These are phyloP conservation scores for Eilema griseolum DNA, from an alignment of 2,888 invertebrate species.

Conservation along the genomic window DNA sequence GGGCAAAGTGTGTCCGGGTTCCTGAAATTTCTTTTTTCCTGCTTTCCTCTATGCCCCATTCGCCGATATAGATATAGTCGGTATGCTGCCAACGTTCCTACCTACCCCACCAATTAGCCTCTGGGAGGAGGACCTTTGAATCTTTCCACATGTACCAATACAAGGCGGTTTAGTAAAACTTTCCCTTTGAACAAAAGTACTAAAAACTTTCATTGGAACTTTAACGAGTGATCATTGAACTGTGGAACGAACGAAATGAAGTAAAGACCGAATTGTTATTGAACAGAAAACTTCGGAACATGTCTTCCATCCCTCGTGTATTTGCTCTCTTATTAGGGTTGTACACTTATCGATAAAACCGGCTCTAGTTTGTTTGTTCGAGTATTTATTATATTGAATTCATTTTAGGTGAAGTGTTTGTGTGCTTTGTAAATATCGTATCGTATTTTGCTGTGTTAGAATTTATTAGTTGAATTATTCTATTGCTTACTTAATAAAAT, in stretches of 20 bases:
- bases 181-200: conserved; percentile 15
- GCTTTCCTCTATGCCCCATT: not conserved
- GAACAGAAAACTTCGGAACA: conserved; percentile 42
- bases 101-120: not conserved
- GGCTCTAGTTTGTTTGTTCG: conserved; percentile 7
- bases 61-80: not conserved
- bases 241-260: conserved; percentile 38
- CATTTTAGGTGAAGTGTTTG: not conserved
- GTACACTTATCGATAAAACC: conserved; percentile 32
- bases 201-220: conserved; percentile 33
- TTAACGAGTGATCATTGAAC: conserved; percentile 42
- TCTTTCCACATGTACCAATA: not conserved
- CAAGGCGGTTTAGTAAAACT: not conserved
- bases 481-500: not conserved
- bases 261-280: conserved; percentile 33
- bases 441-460: not conserved
- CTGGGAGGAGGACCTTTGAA: too few relatives aligned
- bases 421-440: not conserved
- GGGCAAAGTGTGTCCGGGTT: not conserved
- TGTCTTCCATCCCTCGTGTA: conserved; percentile 23
- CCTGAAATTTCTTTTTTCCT: not conserved
- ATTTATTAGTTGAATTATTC: not conserved
- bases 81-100: too few relatives aligned
- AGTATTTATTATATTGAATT: conserved; percentile 16
- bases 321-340: conserved; percentile 39